Percentiles rank a stretch among this genome's conserved stretches.
Evolutionary conservation across 2,797 vertebrate species (phyloP).

Genomic region (Tarsius wallacei): DNA sequence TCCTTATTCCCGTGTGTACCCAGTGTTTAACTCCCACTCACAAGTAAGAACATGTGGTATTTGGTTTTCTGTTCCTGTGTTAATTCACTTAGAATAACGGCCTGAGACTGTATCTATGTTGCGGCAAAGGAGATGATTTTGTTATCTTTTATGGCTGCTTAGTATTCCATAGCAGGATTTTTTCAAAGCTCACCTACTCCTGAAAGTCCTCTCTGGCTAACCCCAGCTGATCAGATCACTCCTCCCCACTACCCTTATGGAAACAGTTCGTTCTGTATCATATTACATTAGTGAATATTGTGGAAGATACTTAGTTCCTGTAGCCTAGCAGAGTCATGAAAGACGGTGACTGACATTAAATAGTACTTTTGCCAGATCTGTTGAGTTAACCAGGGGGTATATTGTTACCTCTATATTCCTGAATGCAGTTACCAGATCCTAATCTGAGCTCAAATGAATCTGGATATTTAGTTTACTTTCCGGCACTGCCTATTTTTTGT

Average conservation of each 20-base stretch:
- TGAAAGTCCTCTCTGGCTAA: not conserved
- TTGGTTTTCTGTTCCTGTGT: no score
- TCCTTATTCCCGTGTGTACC: no score
- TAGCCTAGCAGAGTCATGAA: no score
- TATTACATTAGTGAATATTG: not conserved
- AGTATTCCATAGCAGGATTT: no score
- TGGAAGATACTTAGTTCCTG: not conserved
- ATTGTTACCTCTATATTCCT: not conserved
- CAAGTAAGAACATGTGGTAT: no score
- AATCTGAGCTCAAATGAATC: not conserved
- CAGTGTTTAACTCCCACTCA: no score
- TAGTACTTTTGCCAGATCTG: not conserved
- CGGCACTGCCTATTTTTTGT: not conserved
- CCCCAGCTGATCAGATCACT: not conserved
- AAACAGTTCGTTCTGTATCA: not conserved
- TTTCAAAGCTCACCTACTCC: not conserved
- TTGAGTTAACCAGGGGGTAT: not conserved
- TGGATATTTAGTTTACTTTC: slow-evolving; percentile 39
- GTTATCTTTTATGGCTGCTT: no score
- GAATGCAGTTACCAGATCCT: not conserved
- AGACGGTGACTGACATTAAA: not conserved
- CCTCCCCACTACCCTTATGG: not conserved
- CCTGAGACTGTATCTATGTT: no score
- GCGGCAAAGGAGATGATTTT: no score
- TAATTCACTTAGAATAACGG: no score